These are phyloP conservation scores for Brachyhypopomus gauderio DNA, from an alignment of 2,113 vertebrate genomes.

Conservation along the genomic window DNA sequence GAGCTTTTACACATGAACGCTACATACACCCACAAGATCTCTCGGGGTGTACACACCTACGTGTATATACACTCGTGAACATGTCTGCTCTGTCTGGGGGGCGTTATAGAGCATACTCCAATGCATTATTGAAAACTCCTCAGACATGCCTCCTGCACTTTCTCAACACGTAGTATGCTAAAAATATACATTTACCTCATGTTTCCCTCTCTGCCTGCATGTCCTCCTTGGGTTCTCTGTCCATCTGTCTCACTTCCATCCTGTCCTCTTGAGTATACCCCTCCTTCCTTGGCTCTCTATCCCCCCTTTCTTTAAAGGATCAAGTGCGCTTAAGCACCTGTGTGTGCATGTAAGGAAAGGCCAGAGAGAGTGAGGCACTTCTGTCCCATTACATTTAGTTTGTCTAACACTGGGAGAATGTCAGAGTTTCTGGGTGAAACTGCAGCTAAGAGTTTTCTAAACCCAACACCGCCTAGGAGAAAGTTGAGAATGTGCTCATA, in stretches of 20 bases:
- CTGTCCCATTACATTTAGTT: neutral
- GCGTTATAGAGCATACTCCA: slow-evolving; percentile 48
- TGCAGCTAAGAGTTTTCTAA: neutral
- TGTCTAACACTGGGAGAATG: neutral
- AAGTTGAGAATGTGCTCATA: neutral
- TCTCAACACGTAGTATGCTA: slow-evolving; percentile 44
- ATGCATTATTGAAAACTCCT: slow-evolving; percentile 57
- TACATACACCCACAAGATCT: slow-evolving; percentile 37
- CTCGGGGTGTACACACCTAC: slow-evolving; percentile 26
- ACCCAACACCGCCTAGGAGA: neutral
- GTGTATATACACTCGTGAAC: slow-evolving; percentile 17
- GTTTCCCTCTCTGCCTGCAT: slow-evolving; percentile 12
- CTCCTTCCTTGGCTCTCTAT: neutral
- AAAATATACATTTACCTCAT: slow-evolving; percentile 54
- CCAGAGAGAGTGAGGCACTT: neutral
- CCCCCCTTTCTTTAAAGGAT: neutral
- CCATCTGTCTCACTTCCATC: slow-evolving; percentile 1
- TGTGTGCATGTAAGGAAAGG: neutral
- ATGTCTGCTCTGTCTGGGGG: neutral
- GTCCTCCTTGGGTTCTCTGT: neutral
- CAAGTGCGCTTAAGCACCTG: neutral
- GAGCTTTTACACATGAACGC: slow-evolving; percentile 35
- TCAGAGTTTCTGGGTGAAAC: neutral
- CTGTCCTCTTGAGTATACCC: neutral
- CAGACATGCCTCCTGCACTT: slow-evolving; percentile 50